Percentiles rank a stretch among this genome's conserved stretches.
Evolutionary conservation across 2,888 invertebrate species (phyloP).

Genomic region (Malthinus seriepunctatus): DNA sequence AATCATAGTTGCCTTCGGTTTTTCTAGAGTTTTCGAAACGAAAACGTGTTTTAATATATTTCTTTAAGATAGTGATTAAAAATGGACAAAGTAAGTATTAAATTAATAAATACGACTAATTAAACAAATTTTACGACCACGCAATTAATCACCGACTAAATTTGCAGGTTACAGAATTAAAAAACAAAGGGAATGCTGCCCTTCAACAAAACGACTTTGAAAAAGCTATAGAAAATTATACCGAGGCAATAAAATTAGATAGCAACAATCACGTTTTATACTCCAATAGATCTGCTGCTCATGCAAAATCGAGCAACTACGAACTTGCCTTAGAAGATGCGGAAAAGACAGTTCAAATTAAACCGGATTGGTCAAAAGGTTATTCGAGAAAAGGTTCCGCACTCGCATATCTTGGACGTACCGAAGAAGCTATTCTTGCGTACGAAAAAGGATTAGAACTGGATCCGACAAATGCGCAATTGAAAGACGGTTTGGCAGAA

Average conservation of each 20-base stretch:
- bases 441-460: slow-evolving; percentile 74
- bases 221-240: slow-evolving; percentile 79
- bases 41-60: slow-evolving; percentile 8
- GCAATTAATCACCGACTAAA: background rate
- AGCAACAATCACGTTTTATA: slow-evolving; percentile 83
- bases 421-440: slow-evolving; percentile 74
- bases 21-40: slow-evolving; percentile 17
- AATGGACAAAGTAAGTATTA: slow-evolving; percentile 16
- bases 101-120: background rate
- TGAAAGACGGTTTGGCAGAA: slow-evolving; percentile 69
- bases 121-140: too few relatives aligned
- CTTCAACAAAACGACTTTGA: slow-evolving; percentile 75
- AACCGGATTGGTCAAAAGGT: slow-evolving; percentile 86
- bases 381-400: slow-evolving; percentile 90
- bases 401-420: slow-evolving; percentile 72
- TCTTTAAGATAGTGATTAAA: slow-evolving; percentile 2
- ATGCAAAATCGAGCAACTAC: slow-evolving; percentile 79
- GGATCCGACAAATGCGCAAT: slow-evolving; percentile 74
- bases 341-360: slow-evolving; percentile 76
- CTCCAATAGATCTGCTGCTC: slow-evolving; percentile 91
- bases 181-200: slow-evolving; percentile 86
- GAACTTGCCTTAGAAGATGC: slow-evolving; percentile 81
- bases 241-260: slow-evolving; percentile 81
- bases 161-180: slow-evolving; percentile 75
- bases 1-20: slow-evolving; percentile 3